phyloP scores from a whole-genome alignment of 1,140 invertebrate species.

The Aphelinus atriplicis region DNA sequence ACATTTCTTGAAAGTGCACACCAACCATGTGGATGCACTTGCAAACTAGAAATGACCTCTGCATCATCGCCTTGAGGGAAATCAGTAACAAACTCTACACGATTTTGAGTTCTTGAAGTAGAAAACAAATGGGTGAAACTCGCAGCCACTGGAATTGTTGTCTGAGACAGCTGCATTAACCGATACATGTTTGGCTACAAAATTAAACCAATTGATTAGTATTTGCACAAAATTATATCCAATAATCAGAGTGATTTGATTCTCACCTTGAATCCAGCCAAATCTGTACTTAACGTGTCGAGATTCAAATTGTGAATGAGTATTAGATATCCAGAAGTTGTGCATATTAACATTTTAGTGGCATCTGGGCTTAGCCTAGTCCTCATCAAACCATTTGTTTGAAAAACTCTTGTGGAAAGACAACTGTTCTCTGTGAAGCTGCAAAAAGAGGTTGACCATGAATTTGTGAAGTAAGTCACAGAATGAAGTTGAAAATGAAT shows the following conservation, averaged over 20 bases:
- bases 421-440: constrained; percentile 80
- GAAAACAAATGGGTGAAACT: constrained; percentile 86
- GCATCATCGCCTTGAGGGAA: constrained; percentile 88
- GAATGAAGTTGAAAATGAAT: constrained; percentile 1
- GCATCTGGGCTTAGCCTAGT: constrained; percentile 86
- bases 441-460: constrained; percentile 38
- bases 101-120: constrained; percentile 77
- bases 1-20: constrained; percentile 88
- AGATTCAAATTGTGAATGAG: constrained; percentile 90
- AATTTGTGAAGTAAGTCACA: neutral
- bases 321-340: constrained; percentile 88
- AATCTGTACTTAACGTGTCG: constrained; percentile 79
- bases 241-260: neutral
- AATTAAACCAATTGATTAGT: constrained; percentile 11
- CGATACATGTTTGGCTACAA: constrained; percentile 87
- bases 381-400: constrained; percentile 86
- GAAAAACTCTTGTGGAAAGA: constrained; percentile 84
- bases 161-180: constrained; percentile 86
- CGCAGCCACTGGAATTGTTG: constrained; percentile 80
- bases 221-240: constrained; percentile 21
- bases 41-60: constrained; percentile 87
- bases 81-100: constrained; percentile 90
- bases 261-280: constrained; percentile 84
- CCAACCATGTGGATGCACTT: constrained; percentile 93
- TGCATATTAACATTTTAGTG: constrained; percentile 89